Percentiles rank a stretch among this genome's conserved stretches.
phyloP scores from a whole-genome alignment of 2,797 vertebrate genomes.

The Parotocinclus haroldoi region DNA sequence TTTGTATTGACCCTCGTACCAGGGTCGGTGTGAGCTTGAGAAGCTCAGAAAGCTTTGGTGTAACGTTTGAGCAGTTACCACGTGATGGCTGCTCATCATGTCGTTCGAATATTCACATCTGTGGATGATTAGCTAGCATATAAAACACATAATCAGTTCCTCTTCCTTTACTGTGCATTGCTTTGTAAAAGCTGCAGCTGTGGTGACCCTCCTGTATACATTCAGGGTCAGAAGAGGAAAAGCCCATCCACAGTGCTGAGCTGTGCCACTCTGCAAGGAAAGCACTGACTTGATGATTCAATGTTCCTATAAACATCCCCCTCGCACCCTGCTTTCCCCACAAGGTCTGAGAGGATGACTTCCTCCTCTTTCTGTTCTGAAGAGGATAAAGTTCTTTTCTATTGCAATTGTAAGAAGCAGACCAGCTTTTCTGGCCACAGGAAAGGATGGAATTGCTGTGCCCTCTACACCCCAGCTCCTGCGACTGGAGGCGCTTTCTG shows the following conservation, averaged over 20 bases:
- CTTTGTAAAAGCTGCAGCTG: constrained; percentile 46
- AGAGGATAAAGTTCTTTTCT: constrained; percentile 42
- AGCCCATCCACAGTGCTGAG: constrained; percentile 40
- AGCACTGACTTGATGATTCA: constrained; percentile 40
- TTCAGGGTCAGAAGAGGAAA: constrained; percentile 43
- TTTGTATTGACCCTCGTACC: constrained; percentile 61
- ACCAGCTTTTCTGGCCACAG: constrained; percentile 47
- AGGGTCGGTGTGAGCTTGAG: constrained; percentile 55
- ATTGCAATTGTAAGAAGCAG: constrained; percentile 45
- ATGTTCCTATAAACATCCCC: constrained; percentile 36
- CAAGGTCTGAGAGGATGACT: constrained; percentile 43
- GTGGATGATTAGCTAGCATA: constrained; percentile 42
- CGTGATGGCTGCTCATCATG: constrained; percentile 22
- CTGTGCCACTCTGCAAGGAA: constrained; percentile 31
- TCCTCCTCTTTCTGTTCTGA: constrained; percentile 42
- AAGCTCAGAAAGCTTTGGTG: constrained; percentile 45
- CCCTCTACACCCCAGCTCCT: constrained; percentile 58
- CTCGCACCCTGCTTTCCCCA: constrained; percentile 32
- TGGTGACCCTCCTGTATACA: constrained; percentile 45
- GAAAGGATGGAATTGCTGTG: constrained; percentile 54
- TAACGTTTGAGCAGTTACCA: neutral
- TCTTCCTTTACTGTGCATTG: constrained; percentile 46
- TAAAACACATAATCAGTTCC: constrained; percentile 39
- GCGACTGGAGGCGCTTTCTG: constrained; percentile 69
- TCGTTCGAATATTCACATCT: constrained; percentile 24